Percentiles rank a stretch among this genome's conserved stretches.
These are phyloP conservation scores for Anthopleura sola DNA, from an alignment of 64 coral and sea anemone species.

Conservation along the genomic window DNA sequence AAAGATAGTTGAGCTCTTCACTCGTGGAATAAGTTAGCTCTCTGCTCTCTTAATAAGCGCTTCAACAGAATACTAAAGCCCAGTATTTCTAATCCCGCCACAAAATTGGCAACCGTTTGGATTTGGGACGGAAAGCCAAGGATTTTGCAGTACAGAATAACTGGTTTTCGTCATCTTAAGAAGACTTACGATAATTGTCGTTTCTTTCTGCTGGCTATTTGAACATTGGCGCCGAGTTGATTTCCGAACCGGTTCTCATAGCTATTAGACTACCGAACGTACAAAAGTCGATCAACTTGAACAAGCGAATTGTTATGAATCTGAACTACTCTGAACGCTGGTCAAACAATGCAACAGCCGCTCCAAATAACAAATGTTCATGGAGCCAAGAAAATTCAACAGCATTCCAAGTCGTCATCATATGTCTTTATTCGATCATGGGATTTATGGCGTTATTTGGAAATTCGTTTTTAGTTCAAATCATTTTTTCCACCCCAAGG, in stretches of 20 bases:
- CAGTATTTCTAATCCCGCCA: background rate
- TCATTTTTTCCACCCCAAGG: slow-evolving; percentile 9
- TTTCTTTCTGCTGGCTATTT: too few relatives aligned
- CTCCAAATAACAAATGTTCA: background rate
- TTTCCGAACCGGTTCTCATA: too few relatives aligned
- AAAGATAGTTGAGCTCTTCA: background rate
- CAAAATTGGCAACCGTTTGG: background rate
- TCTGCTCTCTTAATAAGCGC: background rate
- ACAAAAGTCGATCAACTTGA: background rate
- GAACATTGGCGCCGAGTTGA: too few relatives aligned
- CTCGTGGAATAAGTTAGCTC: background rate
- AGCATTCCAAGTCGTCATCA: background rate
- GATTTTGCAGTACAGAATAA: too few relatives aligned
- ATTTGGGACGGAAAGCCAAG: too few relatives aligned
- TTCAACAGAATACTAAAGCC: background rate
- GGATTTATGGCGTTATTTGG: background rate
- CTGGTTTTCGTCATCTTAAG: too few relatives aligned
- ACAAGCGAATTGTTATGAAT: background rate
- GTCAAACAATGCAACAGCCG: background rate
- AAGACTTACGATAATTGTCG: too few relatives aligned
- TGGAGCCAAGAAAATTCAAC: background rate
- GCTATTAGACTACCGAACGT: too few relatives aligned
- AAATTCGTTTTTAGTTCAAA: slow-evolving; percentile 27
- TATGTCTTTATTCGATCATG: slow-evolving; percentile 10
- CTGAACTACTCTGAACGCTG: background rate